A percentile compares a stretch with the other conserved stretches of the same genome.
These are phyloP conservation scores for Sula dactylatra DNA, from an alignment of 2,113 vertebrate genomes.

Conservation along the genomic window DNA sequence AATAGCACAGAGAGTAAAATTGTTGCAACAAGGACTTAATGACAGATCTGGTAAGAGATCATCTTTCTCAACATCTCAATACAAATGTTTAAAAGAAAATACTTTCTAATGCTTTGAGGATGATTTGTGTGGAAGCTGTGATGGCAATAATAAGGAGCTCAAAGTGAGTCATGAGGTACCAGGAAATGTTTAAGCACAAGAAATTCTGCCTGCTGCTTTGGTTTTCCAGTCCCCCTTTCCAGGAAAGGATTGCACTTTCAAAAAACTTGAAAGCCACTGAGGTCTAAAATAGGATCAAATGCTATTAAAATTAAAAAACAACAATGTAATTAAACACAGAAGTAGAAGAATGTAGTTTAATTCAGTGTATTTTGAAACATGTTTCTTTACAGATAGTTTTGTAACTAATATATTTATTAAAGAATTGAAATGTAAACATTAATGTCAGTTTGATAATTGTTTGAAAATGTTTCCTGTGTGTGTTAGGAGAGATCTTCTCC, in stretches of 20 bases:
- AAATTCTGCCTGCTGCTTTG: background rate
- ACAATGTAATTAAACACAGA: background rate
- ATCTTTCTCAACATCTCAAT: background rate
- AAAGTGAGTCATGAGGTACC: background rate
- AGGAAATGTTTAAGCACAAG: background rate
- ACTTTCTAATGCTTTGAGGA: background rate
- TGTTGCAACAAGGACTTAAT: slow-evolving; percentile 89
- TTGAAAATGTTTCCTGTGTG: background rate
- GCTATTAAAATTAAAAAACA: background rate
- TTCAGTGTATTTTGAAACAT: background rate
- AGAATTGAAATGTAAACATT: background rate
- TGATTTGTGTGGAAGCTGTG: background rate
- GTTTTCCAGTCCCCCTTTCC: background rate
- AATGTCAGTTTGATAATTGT: background rate
- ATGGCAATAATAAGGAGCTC: background rate
- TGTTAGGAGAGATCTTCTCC: background rate
- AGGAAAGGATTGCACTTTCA: background rate
- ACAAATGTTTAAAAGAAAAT: background rate
- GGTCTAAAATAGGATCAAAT: background rate
- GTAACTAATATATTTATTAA: background rate
- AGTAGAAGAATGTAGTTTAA: background rate
- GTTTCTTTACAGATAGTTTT: background rate
- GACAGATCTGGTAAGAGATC: slow-evolving; percentile 86
- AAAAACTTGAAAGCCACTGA: background rate
- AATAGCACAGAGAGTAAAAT: slow-evolving; percentile 92